phyloP scores from a whole-genome alignment of 2,797 vertebrate species.

The Pampus argenteus region DNA sequence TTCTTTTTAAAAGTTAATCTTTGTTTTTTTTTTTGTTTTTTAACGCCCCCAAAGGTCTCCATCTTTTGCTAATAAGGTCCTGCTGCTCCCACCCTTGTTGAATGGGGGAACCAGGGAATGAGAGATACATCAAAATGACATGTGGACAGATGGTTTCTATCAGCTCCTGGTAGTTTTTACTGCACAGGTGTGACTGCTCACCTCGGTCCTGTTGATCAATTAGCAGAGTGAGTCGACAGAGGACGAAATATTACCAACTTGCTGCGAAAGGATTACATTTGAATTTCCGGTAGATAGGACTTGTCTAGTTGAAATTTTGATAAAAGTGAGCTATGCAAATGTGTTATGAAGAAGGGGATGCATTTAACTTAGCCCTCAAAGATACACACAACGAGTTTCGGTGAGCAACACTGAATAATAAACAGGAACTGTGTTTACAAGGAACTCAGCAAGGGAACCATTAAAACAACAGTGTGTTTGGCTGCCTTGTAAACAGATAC shows the following conservation, averaged over 20 bases:
- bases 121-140: slow-evolving; percentile 13
- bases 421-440: too few relatives aligned
- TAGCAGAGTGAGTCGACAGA: not conserved
- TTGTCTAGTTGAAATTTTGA: too few relatives aligned
- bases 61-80: slow-evolving; percentile 53
- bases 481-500: too few relatives aligned
- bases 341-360: too few relatives aligned
- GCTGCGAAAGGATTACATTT: not conserved
- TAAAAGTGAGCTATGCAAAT: too few relatives aligned
- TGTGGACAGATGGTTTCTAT: slow-evolving; percentile 35
- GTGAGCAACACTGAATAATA: too few relatives aligned
- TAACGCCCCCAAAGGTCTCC: not conserved
- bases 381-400: too few relatives aligned
- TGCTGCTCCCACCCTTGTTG: slow-evolving; percentile 21
- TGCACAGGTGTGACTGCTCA: slow-evolving; percentile 18
- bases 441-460: too few relatives aligned
- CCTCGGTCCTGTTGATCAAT: not conserved
- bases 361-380: too few relatives aligned
- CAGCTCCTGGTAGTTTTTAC: slow-evolving; percentile 5
- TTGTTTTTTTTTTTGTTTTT: slow-evolving; percentile 13
- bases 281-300: too few relatives aligned
- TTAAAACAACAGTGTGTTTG: too few relatives aligned
- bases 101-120: slow-evolving; percentile 48
- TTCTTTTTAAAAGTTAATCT: slow-evolving; percentile 20
- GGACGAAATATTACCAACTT: not conserved